Conservation (phyloP, 1,140 invertebrate species). For the Scaptomyza graminum region DNA sequence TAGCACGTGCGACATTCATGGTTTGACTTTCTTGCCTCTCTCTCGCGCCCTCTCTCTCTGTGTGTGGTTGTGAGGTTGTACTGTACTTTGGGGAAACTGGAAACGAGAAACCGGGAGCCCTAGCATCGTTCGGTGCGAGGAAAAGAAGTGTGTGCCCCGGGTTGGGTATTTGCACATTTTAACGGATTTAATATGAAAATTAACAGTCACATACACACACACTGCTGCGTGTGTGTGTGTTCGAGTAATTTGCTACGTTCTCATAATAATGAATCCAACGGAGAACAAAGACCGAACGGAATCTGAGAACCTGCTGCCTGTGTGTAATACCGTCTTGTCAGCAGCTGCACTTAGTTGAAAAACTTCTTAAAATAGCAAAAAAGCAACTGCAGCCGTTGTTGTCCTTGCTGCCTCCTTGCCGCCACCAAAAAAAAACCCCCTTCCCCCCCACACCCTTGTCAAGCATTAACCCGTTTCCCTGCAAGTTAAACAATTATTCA, state of each 20-base stretch:
- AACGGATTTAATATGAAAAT: conserved; percentile 83
- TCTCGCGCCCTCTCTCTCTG: no score
- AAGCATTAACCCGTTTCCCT: conserved; percentile 15
- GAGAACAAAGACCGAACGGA: conserved; percentile 8
- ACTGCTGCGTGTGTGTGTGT: conserved; percentile 43
- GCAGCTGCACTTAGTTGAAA: conserved; percentile 78
- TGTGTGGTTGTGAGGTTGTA: no score
- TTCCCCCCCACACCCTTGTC: background rate
- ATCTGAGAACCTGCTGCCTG: conserved; percentile 10
- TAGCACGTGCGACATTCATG: conserved; percentile 38
- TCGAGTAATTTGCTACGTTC: conserved; percentile 68
- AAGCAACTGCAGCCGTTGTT: conserved; percentile 48
- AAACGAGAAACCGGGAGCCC: background rate
- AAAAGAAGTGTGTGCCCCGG: conserved; percentile 42
- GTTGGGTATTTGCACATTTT: conserved; percentile 80
- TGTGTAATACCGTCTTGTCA: conserved; percentile 29
- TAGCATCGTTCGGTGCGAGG: background rate
- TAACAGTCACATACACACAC: conserved; percentile 63
- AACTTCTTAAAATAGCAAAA: conserved; percentile 67
- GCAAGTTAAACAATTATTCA: conserved; percentile 79
- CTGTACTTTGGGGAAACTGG: background rate
- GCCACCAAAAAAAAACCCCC: background rate
- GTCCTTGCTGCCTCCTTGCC: conserved; percentile 9
- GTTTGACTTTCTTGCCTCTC: conserved; percentile 48
- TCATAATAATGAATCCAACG: conserved; percentile 71